Evolutionary conservation across 2,797 vertebrate species (phyloP), one percentile per base, ranked within the genome.

Genomic region (Natrix natrix): DNA sequence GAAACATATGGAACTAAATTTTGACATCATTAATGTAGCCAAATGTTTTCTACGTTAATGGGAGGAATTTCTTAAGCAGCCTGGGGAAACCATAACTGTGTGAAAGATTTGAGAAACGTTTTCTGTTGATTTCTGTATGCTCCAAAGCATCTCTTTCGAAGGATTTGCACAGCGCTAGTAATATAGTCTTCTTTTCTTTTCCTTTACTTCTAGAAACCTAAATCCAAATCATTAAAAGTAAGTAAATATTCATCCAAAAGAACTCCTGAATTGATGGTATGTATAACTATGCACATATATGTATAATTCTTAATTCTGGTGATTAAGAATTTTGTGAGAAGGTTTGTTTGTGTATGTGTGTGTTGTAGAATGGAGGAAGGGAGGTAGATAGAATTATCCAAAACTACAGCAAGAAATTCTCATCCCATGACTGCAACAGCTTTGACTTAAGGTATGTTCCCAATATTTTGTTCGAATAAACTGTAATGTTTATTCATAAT

Each of bases 361-460:
- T 97, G 97, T 55, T 93, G 92, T 94, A 96, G 96, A 97, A 97
- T 98, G 97, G 57, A 13, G 5, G 48, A 32, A 14, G 4, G 48
- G 12, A 96, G 94, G 95, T 97, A 97, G 94, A 96, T 97, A 97
- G 97, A 59, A 96, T 95, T 97, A 97, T 98, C 95, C 97, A 93
- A 96, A 96, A 92, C 28, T 96, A 96, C 74, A 95, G 95, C 92
- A 92, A 92, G 90, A 94, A 88, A 37, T 89, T 92, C 83, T 57
- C 11, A 0, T 17, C 57, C 94, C 92, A 89, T 93, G 88, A 91
- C 17, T n/a, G 86, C 20, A 95, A 61, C 28, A 96, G 88, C 92
- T 94, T 95, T 95, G 88, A 61, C 74, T 90, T 89, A 93, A 74
- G 89, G 93, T 22, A 26, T 89, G 83, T 66, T 93, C 93, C 54